A percentile compares a stretch with the other conserved stretches of the same genome.
phyloP scores from a whole-genome alignment of 35 echinoderm and acorn worm species.

The Apostichopus californicus region DNA sequence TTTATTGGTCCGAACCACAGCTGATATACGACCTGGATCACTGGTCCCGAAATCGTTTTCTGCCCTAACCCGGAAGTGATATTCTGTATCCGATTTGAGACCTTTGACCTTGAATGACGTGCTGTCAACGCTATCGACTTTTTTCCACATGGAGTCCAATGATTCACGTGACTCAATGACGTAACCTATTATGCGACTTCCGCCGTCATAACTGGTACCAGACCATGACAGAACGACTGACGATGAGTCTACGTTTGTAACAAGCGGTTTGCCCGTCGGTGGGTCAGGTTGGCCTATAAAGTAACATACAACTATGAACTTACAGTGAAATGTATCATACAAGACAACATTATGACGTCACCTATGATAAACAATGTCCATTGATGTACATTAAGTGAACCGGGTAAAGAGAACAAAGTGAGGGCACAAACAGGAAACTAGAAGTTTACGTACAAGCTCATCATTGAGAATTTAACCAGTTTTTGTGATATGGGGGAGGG shows the following conservation, averaged over 20 bases:
- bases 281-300: constrained; percentile 90
- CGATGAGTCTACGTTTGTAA: constrained; percentile 65
- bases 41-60: constrained; percentile 80
- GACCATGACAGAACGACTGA: constrained; percentile 83
- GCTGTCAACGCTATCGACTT: constrained; percentile 52
- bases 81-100: constrained; percentile 81
- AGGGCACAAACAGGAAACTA: too few relatives aligned
- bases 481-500: too few relatives aligned
- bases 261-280: constrained; percentile 79
- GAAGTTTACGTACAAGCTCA: too few relatives aligned
- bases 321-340: not conserved
- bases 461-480: too few relatives aligned
- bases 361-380: not conserved
- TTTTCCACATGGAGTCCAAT: constrained; percentile 59
- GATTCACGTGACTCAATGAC: constrained; percentile 76
- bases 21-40: constrained; percentile 74
- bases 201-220: constrained; percentile 85
- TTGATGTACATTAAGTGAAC: too few relatives aligned
- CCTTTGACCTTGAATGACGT: constrained; percentile 72
- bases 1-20: constrained; percentile 64
- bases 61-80: constrained; percentile 92
- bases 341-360: not conserved
- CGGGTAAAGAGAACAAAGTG: too few relatives aligned
- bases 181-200: constrained; percentile 86
- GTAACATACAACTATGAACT: not conserved